A percentile compares a stretch with the other conserved stretches of the same genome.
Evolutionary conservation across 2,888 invertebrate genomes (phyloP).

Genomic region (Gandaritis pyraliata): DNA sequence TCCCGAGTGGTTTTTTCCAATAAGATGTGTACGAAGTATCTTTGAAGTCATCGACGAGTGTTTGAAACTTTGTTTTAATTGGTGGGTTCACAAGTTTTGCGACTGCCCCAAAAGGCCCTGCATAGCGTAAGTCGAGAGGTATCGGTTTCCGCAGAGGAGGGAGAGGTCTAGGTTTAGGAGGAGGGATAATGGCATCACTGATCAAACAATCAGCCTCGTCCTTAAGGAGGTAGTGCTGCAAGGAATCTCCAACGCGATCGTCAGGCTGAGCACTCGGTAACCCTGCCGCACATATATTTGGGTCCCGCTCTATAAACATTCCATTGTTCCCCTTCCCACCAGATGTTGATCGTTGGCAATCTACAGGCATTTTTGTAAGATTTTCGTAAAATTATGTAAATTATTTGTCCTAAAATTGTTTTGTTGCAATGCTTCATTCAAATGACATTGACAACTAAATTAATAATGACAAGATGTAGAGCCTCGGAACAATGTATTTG

Average conservation of each 20-base stretch:
- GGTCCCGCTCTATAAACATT: constrained; percentile 67
- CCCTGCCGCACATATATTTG: constrained; percentile 72
- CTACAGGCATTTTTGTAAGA: constrained; percentile 57
- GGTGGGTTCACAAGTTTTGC: constrained; percentile 62
- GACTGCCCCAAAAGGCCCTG: constrained; percentile 57
- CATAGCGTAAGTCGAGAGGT: constrained; percentile 58
- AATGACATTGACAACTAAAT: constrained; percentile 5
- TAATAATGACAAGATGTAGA: too few relatives aligned
- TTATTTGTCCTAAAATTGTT: constrained; percentile 1
- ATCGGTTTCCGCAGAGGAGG: constrained; percentile 63
- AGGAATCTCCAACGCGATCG: constrained; percentile 52
- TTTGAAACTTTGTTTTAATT: constrained; percentile 66
- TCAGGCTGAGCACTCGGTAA: constrained; percentile 64
- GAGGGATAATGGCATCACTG: constrained; percentile 66
- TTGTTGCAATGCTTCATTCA: constrained; percentile 1
- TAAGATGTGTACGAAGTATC: constrained; percentile 68
- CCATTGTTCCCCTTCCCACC: constrained; percentile 74
- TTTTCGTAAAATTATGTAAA: constrained; percentile 17
- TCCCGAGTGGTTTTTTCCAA: constrained; percentile 66
- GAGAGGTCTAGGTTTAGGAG: constrained; percentile 54
- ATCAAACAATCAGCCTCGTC: constrained; percentile 71
- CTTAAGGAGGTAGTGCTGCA: constrained; percentile 68
- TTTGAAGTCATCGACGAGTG: constrained; percentile 66
- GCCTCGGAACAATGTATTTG: too few relatives aligned
- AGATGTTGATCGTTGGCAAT: constrained; percentile 61